These are phyloP conservation scores for Andrena bicolor DNA, from an alignment of 2,888 invertebrate genomes.

Conservation along the genomic window DNA sequence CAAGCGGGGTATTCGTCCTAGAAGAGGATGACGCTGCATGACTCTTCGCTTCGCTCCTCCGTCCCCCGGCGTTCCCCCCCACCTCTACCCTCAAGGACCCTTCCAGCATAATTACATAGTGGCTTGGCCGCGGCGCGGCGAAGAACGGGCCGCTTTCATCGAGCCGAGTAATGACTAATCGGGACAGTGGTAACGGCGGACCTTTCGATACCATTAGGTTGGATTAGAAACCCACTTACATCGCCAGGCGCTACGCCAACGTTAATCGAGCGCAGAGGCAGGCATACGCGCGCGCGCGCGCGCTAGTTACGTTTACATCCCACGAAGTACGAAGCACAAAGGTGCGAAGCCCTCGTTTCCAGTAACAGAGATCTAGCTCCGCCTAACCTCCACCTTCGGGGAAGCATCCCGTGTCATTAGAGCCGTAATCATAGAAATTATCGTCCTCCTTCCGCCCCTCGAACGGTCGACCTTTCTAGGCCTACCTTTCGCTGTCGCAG, in stretches of 20 bases:
- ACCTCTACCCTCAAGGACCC: conserved; percentile 74
- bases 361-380: conserved; percentile 10
- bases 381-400: conserved; percentile 48
- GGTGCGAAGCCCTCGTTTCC: conserved; percentile 8
- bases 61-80: conserved; percentile 36
- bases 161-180: conserved; percentile 80
- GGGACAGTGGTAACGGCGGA: conserved; percentile 67
- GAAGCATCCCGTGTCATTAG: conserved; percentile 75
- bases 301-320: not conserved
- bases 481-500: conserved; percentile 47
- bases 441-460: conserved; percentile 59
- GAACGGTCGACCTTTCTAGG: conserved; percentile 38
- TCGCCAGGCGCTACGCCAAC: not conserved
- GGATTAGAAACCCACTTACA: conserved; percentile 17
- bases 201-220: conserved; percentile 73
- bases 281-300: not conserved
- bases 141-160: conserved; percentile 76
- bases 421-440: conserved; percentile 80
- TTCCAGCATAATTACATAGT: conserved; percentile 82
- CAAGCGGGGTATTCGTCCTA: conserved; percentile 55
- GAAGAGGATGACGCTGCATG: conserved; percentile 76
- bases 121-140: conserved; percentile 72
- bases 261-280: conserved; percentile 11
- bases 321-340: not conserved
- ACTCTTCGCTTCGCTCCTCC: conserved; percentile 50